Evolutionary conservation across 2,888 invertebrate genomes (phyloP).

Genomic region (Lasiommata megera): DNA sequence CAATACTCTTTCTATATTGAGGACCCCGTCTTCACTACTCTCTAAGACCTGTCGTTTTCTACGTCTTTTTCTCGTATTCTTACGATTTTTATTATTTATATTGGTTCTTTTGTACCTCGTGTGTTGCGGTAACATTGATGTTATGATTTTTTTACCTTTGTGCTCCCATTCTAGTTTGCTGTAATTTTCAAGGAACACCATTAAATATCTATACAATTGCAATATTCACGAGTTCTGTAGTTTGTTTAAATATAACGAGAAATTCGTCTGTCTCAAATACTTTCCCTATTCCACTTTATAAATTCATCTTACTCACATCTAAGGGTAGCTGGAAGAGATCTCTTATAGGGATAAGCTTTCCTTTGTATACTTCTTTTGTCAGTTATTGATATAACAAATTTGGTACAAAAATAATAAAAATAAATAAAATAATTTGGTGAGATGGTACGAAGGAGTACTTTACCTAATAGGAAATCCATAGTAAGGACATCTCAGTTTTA

Average conservation of each 20-base stretch:
- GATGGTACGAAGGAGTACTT: not conserved
- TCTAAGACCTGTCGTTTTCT: constrained; percentile 63
- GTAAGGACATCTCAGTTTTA: constrained; percentile 90
- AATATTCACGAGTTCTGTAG: too few species aligned
- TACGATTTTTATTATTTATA: constrained; percentile 33
- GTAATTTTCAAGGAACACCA: constrained; percentile 13
- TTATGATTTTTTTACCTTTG: constrained; percentile 64
- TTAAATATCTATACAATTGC: too few species aligned
- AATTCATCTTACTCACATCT: too few species aligned
- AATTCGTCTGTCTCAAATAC: too few species aligned
- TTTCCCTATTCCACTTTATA: too few species aligned
- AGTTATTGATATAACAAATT: too few species aligned
- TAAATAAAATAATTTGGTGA: too few species aligned
- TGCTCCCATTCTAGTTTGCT: constrained; percentile 76
- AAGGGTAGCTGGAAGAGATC: too few species aligned
- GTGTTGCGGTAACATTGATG: constrained; percentile 57
- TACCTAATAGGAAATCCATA: constrained; percentile 91
- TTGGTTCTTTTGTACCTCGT: constrained; percentile 59
- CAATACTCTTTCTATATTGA: constrained; percentile 81
- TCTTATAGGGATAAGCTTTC: too few species aligned
- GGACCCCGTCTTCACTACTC: constrained; percentile 75
- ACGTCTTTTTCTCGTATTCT: constrained; percentile 45
- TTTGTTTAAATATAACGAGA: too few species aligned
- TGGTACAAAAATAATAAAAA: too few species aligned
- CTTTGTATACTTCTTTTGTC: too few species aligned